Percentiles rank a stretch among this genome's conserved stretches.
These are phyloP conservation scores for Drosophila albomicans DNA, from an alignment of 1,140 invertebrate species.

Conservation along the genomic window DNA sequence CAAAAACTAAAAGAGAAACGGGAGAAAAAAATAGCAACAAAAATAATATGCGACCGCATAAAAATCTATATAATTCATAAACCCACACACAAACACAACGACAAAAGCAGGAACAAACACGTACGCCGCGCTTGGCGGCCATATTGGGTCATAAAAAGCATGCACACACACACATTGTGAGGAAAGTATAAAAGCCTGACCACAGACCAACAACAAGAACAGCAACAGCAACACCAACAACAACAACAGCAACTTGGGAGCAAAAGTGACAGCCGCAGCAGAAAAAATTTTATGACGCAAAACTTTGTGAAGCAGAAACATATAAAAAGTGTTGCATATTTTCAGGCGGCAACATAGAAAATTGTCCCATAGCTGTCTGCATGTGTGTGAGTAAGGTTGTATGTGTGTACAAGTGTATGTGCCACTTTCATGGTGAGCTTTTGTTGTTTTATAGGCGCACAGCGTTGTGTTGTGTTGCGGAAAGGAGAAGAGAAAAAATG, in stretches of 20 bases:
- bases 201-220: conserved; percentile 54
- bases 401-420: conserved; percentile 6
- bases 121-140: conserved; percentile 74
- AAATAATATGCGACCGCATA: conserved; percentile 83
- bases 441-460: conserved; percentile 69
- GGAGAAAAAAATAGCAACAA: conserved; percentile 60
- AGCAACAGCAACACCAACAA: conserved; percentile 45
- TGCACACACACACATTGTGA: conserved; percentile 47
- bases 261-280: conserved; percentile 76
- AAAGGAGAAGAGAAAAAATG: conserved; percentile 56
- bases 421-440: conserved; percentile 32
- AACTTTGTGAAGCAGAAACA: conserved; percentile 82
- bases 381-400: conserved; percentile 22
- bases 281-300: conserved; percentile 80
- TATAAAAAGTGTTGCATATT: conserved; percentile 83
- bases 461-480: conserved; percentile 43
- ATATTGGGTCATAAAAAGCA: conserved; percentile 82
- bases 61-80: conserved; percentile 83
- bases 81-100: conserved; percentile 48
- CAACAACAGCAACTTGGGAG: conserved; percentile 55
- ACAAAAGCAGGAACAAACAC: conserved; percentile 59
- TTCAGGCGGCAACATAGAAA: conserved; percentile 62
- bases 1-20: conserved; percentile 27
- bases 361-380: conserved; percentile 34
- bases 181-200: conserved; percentile 64